Base-by-base conservation (phyloP, 2,888 invertebrate species). In the Lapara coniferarum region DNA sequence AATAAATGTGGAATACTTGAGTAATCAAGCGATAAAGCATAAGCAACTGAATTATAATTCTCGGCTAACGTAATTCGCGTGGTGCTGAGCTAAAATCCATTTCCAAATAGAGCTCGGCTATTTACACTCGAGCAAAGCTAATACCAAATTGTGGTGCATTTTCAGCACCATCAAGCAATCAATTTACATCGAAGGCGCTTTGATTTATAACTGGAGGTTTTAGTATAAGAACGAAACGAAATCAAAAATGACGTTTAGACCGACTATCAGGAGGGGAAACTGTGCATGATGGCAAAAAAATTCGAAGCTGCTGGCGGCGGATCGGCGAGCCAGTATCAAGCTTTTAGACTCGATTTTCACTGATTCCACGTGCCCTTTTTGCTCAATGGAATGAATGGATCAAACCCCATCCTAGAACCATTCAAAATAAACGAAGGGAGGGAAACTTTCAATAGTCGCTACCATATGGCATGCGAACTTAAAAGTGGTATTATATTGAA, bases 101-200 rank as follows among this genome's bases (percentile, higher is more conserved):
- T 10, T 25, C 56, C 46, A 59, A 46, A 59, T 46, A 16, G 59
- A 59, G 59, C 59, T 59, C 59, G 44, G 59, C 44, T 59, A 59
- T 59, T 59, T 59, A 59, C 59, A 59, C 59, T 16, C 16, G 16
- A 46, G 59, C 12, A 59, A 44, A 44, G 46, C 59, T 46, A 46
- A 46, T n/a, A 44, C 44, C 16, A 10, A 59, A 1, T 6, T 5
- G 59, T 59, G 46, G 44, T 46, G 59, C 44, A 46, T 46, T 56
- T 56, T 56, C 56, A 56, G 25, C 56, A 25, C 5, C 25, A 56
- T 56, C 13, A 13, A 25, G 56, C 56, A 19, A 56, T 56, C 56
- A 56, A 56, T 56, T 30, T 56, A 56, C 12, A 56, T 25, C 56
- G 56, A 44, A 59, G 44, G 2, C 25, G 25, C 2, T 25, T 25